Percentiles rank a stretch among this genome's conserved stretches.
Evolutionary conservation across 1,140 invertebrate species (phyloP).

Genomic region (Hycleus phaleratus): DNA sequence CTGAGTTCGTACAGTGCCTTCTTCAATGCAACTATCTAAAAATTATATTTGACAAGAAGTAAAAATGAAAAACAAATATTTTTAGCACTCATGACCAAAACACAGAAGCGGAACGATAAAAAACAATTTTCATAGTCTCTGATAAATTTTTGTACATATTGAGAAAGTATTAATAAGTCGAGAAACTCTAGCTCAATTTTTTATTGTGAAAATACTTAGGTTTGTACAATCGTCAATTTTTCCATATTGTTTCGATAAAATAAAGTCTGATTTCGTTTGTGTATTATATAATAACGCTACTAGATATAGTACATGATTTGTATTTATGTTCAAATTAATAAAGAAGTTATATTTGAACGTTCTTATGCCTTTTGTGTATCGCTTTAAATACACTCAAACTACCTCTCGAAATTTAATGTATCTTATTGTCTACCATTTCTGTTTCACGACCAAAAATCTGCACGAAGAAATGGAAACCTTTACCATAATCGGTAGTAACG

Average conservation of each 20-base stretch:
- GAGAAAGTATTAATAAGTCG: slow-evolving; percentile 5
- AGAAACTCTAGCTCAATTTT: slow-evolving; percentile 21
- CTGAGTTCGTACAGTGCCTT: slow-evolving; percentile 14
- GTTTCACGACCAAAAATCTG: slow-evolving; percentile 28
- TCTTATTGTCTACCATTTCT: background rate
- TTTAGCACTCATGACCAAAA: slow-evolving; percentile 21
- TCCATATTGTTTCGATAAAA: background rate
- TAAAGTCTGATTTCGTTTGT: slow-evolving; percentile 23
- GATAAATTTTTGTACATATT: background rate
- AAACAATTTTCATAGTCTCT: background rate
- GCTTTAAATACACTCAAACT: too few relatives aligned
- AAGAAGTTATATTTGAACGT: slow-evolving; percentile 2
- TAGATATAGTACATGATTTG: slow-evolving; percentile 16
- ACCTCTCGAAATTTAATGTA: too few relatives aligned
- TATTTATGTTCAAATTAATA: slow-evolving; percentile 26
- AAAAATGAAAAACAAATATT: slow-evolving; percentile 3
- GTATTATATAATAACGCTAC: slow-evolving; percentile 5
- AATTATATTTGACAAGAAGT: background rate
- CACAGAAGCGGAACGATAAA: slow-evolving; percentile 2
- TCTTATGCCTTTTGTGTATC: too few relatives aligned
- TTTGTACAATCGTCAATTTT: slow-evolving; percentile 1
- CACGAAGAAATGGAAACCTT: slow-evolving; percentile 35
- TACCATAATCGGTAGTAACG: slow-evolving; percentile 29
- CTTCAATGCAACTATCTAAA: slow-evolving; percentile 5
- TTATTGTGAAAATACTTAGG: slow-evolving; percentile 15